phyloP scores from a whole-genome alignment of 2,797 vertebrate species.

The Pangasius mekongensis region DNA sequence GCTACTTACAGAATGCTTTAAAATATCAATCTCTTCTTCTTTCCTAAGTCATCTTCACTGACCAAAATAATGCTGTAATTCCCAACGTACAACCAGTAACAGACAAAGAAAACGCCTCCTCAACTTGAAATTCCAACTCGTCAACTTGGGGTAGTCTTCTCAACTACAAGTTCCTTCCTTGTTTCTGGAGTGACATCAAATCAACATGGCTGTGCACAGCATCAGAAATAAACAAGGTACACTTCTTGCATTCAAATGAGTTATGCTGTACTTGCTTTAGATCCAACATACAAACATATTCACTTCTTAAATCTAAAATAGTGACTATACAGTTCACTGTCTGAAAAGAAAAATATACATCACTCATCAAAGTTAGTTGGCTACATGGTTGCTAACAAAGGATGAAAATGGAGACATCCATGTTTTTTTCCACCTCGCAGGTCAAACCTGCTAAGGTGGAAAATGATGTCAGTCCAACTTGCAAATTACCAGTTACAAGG shows the following conservation, averaged over 20 bases:
- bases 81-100: neutral
- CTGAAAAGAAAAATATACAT: neutral
- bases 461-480: neutral
- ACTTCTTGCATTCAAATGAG: neutral
- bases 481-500: neutral
- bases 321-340: neutral
- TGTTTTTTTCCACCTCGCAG: neutral
- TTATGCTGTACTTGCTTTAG: neutral
- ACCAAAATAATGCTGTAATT: neutral
- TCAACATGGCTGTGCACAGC: neutral
- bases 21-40: neutral
- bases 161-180: neutral
- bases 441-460: neutral
- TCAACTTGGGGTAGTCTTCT: neutral
- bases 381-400: neutral
- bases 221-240: neutral
- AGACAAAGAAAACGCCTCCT: neutral
- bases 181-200: neutral
- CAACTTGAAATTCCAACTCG: neutral
- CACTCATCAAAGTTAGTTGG: neutral
- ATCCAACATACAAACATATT: neutral
- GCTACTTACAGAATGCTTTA: neutral
- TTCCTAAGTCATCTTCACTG: neutral
- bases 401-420: neutral
- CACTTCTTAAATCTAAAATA: neutral